phyloP scores from a whole-genome alignment of 2,888 invertebrate genomes.

The Scelioninae gen. 1 region DNA sequence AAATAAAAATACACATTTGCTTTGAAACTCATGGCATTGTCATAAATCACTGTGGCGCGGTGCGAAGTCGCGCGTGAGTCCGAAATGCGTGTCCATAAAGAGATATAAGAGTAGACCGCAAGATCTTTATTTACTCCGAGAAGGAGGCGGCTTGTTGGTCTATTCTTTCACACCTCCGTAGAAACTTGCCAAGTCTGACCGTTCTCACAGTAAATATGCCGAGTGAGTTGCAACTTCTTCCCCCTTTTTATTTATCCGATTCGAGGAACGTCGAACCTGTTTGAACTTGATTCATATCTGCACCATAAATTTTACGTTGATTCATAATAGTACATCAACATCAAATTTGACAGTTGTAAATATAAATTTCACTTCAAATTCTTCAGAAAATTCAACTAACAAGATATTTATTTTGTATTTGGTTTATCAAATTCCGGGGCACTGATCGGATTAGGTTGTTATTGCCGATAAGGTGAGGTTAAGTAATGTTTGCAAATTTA shows the following conservation, averaged over 20 bases:
- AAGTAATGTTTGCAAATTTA: too few relatives aligned
- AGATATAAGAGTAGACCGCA: slow-evolving; percentile 44
- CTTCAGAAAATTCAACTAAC: too few relatives aligned
- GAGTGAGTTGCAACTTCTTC: slow-evolving; percentile 84
- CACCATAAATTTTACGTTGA: slow-evolving; percentile 61
- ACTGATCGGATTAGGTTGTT: too few relatives aligned
- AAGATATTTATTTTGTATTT: too few relatives aligned
- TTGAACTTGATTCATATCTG: slow-evolving; percentile 68
- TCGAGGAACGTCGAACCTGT: too few relatives aligned
- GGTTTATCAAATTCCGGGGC: too few relatives aligned
- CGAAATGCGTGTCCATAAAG: slow-evolving; percentile 69
- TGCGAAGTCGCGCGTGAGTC: slow-evolving; percentile 76
- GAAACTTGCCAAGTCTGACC: slow-evolving; percentile 68
- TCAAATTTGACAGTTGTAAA: slow-evolving; percentile 20
- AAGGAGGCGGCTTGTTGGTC: slow-evolving; percentile 69
- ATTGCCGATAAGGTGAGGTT: too few relatives aligned
- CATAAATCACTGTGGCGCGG: slow-evolving; percentile 74
- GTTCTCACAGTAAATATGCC: slow-evolving; percentile 84
- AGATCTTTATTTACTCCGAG: slow-evolving; percentile 71
- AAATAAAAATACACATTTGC: too few relatives aligned
- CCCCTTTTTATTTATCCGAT: slow-evolving; percentile 71
- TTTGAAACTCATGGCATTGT: slow-evolving; percentile 1
- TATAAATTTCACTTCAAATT: too few relatives aligned
- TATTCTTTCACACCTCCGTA: slow-evolving; percentile 69
- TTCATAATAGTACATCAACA: slow-evolving; percentile 55